phyloP scores from a whole-genome alignment of 2,888 invertebrate genomes.

The Rhingia rostrata region DNA sequence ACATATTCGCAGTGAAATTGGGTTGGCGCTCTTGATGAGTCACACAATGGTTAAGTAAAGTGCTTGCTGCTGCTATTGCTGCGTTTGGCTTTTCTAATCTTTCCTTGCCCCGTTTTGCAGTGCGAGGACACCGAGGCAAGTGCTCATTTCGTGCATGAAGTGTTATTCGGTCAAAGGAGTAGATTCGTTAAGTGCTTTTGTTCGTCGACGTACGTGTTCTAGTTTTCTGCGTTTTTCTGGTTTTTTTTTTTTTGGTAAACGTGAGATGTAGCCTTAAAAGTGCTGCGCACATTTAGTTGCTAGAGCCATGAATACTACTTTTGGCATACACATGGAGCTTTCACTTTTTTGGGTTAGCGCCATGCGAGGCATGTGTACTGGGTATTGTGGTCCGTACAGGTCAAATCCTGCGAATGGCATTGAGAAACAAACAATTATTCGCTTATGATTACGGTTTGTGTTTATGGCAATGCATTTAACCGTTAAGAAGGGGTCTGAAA shows the following conservation, averaged over 20 bases:
- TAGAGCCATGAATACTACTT: slow-evolving; percentile 18
- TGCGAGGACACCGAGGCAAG: slow-evolving; percentile 3
- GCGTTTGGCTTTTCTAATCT: slow-evolving; percentile 55
- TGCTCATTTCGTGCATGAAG: slow-evolving; percentile 53
- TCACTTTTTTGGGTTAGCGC: slow-evolving; percentile 14
- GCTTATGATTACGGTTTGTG: not conserved
- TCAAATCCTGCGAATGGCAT: slow-evolving; percentile 31
- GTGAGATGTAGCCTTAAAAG: slow-evolving; percentile 9
- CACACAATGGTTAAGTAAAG: slow-evolving; percentile 65
- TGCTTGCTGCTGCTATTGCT: slow-evolving; percentile 56
- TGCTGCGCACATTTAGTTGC: slow-evolving; percentile 18
- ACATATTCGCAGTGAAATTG: slow-evolving; percentile 50
- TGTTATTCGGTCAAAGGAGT: slow-evolving; percentile 38
- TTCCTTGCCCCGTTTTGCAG: slow-evolving; percentile 10
- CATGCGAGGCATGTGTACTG: no score
- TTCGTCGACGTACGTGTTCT: slow-evolving; percentile 47
- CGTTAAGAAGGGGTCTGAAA: not conserved
- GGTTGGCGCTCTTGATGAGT: slow-evolving; percentile 58
- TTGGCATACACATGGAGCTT: slow-evolving; percentile 11
- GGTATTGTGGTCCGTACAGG: slow-evolving; percentile 16
- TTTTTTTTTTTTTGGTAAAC: slow-evolving; percentile 3
- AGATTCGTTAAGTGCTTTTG: slow-evolving; percentile 63
- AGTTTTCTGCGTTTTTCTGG: slow-evolving; percentile 50
- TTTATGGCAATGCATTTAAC: not conserved
- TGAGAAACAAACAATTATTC: slow-evolving; percentile 26